These are phyloP conservation scores for Parelbella ahira DNA, from an alignment of 2,888 invertebrate genomes.

Conservation along the genomic window DNA sequence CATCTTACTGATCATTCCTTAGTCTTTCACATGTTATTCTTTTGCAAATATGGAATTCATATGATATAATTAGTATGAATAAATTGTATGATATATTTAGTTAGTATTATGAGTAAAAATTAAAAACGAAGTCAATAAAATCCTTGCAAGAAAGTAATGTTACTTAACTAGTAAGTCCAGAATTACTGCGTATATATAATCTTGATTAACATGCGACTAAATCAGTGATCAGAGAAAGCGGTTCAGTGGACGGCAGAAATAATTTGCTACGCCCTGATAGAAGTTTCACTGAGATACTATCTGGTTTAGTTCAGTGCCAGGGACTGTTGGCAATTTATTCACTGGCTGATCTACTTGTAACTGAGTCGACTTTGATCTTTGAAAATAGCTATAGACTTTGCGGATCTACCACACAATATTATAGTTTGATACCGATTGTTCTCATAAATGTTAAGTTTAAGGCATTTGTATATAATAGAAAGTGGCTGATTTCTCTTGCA, in stretches of 20 bases:
- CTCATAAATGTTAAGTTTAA: constrained; percentile 27
- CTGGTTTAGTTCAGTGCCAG: constrained; percentile 55
- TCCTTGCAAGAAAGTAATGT: constrained; percentile 3
- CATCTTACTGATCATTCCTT: too few relatives aligned
- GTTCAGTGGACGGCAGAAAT: constrained; percentile 44
- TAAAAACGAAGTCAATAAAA: too few relatives aligned
- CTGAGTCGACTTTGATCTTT: constrained; percentile 51
- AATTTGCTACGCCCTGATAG: constrained; percentile 48
- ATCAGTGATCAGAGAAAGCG: constrained; percentile 60
- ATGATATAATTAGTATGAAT: too few relatives aligned
- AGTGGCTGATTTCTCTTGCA: constrained; percentile 46
- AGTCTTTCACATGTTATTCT: too few relatives aligned
- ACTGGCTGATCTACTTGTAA: constrained; percentile 38
- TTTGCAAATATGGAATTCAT: too few relatives aligned
- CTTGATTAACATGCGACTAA: constrained; percentile 35
- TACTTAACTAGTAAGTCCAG: constrained; percentile 1
- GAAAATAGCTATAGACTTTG: constrained; percentile 43
- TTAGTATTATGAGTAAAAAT: too few relatives aligned
- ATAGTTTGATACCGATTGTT: neutral
- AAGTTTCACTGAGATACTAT: constrained; percentile 63
- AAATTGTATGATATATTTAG: too few relatives aligned
- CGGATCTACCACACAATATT: too few relatives aligned
- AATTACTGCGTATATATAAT: constrained; percentile 7
- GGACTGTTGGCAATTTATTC: constrained; percentile 56
- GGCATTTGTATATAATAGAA: constrained; percentile 56